Evolutionary conservation across 2,888 invertebrate species (phyloP).

Genomic region (Tethea ocularis): DNA sequence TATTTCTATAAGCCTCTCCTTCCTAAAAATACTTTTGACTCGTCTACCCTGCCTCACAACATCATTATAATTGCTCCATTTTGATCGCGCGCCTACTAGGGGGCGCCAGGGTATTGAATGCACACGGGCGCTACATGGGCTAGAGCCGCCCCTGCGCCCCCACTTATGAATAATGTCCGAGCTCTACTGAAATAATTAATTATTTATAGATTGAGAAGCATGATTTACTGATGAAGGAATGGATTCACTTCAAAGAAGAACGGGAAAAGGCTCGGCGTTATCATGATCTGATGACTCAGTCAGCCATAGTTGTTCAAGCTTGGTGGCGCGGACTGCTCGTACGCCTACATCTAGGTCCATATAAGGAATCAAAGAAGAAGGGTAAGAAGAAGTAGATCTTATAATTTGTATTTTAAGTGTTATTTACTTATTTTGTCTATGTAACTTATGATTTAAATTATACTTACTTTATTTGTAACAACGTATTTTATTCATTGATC

Average conservation of each 20-base stretch:
- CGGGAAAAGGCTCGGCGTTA: conserved; percentile 57
- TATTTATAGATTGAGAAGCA: conserved; percentile 55
- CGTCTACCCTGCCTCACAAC: no score
- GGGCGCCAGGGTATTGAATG: no score
- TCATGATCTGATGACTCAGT: conserved; percentile 59
- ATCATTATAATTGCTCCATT: no score
- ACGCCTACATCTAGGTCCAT: conserved; percentile 6
- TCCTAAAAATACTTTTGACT: no score
- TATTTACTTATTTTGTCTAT: neutral
- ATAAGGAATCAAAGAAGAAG: conserved; percentile 13
- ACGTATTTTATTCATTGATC: neutral
- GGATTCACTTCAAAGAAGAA: conserved; percentile 65
- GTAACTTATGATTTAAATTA: neutral
- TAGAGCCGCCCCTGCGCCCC: no score
- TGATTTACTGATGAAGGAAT: conserved; percentile 52
- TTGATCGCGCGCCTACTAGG: no score
- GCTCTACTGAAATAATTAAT: no score
- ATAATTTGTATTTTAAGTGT: neutral
- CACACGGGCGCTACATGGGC: no score
- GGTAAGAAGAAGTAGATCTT: conserved; percentile 19
- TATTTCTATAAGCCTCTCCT: no score
- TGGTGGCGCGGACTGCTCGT: conserved; percentile 62
- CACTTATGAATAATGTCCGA: neutral
- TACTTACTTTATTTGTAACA: neutral
- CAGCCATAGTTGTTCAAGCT: conserved; percentile 67